Base-by-base conservation (phyloP, 2,888 invertebrate species). In the Pomacea canaliculata region DNA sequence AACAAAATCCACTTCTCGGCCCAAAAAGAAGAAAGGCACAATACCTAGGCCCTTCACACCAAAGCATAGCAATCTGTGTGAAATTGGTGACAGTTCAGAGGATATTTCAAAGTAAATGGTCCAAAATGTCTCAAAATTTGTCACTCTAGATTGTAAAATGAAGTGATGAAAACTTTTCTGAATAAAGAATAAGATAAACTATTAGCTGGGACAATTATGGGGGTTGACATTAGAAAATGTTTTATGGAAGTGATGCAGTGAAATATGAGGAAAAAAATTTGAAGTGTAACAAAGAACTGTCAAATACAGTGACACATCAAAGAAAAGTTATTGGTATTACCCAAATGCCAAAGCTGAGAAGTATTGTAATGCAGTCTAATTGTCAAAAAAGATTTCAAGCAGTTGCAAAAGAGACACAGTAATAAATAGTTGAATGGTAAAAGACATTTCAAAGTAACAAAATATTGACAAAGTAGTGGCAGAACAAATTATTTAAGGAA, bases 41-140 rank as follows among this genome's bases (percentile, higher is more conserved):
- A 81, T 76, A 73, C 82, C 18, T 83, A 80, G 89, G 23, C 89
- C 89, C 1, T 89, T 86, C 83, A 89, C 89, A 8, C 89, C 89
- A 0, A 85, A 85, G 59, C 87, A 88, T 80, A 84, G 83, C 37
- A 88, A 85, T 77, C 81, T 87, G 27, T 37, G 76, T 13, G 79
- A 79, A 9, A 73, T 78, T 0, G 59, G 71, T 56, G 73, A 71
- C 51, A 19, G 79, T n/a, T 74, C 65, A 7, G 74, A 73, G 23
- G 75, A 80, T 7, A 63, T 79, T 59, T 73, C 73, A 23, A 70
- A 68, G 78, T 78, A 71, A 62, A 63, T 67, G 37, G 37, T 37
- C 5, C 37, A 37, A 37, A 37, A 37, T 37, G 37, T 37, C 37
- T 37, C 37, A 37, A 37, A 5, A 37, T 37, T 23, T 23, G 5